These are phyloP conservation scores for Lycocorax pyrrhopterus DNA, from an alignment of 2,113 vertebrate species.

Conservation along the genomic window DNA sequence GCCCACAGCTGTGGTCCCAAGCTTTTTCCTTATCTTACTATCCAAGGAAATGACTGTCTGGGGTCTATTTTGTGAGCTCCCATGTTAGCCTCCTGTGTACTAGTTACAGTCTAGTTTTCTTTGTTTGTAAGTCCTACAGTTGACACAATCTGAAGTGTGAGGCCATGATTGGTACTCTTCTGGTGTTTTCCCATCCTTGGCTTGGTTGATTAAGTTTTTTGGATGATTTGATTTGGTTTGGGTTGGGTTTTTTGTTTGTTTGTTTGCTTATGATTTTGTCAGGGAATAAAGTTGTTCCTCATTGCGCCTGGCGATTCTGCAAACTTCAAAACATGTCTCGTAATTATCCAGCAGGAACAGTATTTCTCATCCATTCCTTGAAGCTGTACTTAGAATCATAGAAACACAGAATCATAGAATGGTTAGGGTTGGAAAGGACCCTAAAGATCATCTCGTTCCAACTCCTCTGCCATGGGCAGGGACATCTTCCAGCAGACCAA, in stretches of 20 bases:
- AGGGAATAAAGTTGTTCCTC: background rate
- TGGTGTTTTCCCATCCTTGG: background rate
- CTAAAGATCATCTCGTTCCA: background rate
- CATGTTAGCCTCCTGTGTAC: background rate
- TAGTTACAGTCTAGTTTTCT: background rate
- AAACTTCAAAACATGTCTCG: background rate
- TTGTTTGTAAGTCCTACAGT: background rate
- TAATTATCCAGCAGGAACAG: background rate
- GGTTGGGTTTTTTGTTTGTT: too few relatives aligned
- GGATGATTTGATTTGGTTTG: fast-evolving
- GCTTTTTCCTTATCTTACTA: background rate
- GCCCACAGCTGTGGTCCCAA: background rate
- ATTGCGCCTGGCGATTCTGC: too few relatives aligned
- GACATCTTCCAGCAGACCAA: background rate
- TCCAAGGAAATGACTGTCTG: too few relatives aligned
- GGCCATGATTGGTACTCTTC: background rate
- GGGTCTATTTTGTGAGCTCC: background rate
- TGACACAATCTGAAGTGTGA: background rate
- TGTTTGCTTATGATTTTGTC: background rate
- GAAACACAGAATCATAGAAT: background rate
- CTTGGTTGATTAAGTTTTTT: too few relatives aligned
- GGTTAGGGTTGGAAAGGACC: background rate
- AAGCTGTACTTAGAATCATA: background rate
- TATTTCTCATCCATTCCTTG: background rate
- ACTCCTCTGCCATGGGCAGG: background rate